Conservation (phyloP, 2,888 invertebrate species). For the Ectemnius continuus region DNA sequence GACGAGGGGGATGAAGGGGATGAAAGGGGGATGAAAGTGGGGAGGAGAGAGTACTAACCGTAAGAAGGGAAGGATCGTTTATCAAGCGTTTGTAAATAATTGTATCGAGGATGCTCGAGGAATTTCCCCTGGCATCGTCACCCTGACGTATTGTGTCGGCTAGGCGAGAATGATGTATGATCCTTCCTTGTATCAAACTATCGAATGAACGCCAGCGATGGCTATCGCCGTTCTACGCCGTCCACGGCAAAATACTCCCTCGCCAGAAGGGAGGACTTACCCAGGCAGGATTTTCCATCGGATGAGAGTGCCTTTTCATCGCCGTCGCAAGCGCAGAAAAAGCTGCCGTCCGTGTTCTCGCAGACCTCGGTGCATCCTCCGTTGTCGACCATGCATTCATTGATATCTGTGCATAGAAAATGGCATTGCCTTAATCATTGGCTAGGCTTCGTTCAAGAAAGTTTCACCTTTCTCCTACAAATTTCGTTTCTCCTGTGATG, state of each 20-base stretch:
- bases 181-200: slow-evolving; percentile 10
- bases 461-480: too few species aligned
- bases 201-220: slow-evolving; percentile 11
- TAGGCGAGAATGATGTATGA: slow-evolving; percentile 40
- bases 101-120: slow-evolving; percentile 33
- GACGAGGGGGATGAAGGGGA: slow-evolving; percentile 15
- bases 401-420: slow-evolving; percentile 63
- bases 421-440: too few species aligned
- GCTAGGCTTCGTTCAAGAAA: too few species aligned
- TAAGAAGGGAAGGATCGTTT: slow-evolving; percentile 27
- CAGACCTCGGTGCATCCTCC: slow-evolving; percentile 82
- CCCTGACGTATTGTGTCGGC: slow-evolving; percentile 34
- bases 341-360: slow-evolving; percentile 80
- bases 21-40: slow-evolving; percentile 26
- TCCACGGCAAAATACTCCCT: not conserved
- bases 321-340: slow-evolving; percentile 79
- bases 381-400: slow-evolving; percentile 77
- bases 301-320: slow-evolving; percentile 72
- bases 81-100: slow-evolving; percentile 25
- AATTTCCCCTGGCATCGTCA: slow-evolving; percentile 35
- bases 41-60: slow-evolving; percentile 24
- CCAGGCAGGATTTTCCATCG: slow-evolving; percentile 72
- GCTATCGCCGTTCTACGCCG: not conserved
- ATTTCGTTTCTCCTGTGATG: too few species aligned
- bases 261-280: slow-evolving; percentile 58